Conservation (phyloP, 2,888 invertebrate species). For the Liodrosophila aerea region DNA sequence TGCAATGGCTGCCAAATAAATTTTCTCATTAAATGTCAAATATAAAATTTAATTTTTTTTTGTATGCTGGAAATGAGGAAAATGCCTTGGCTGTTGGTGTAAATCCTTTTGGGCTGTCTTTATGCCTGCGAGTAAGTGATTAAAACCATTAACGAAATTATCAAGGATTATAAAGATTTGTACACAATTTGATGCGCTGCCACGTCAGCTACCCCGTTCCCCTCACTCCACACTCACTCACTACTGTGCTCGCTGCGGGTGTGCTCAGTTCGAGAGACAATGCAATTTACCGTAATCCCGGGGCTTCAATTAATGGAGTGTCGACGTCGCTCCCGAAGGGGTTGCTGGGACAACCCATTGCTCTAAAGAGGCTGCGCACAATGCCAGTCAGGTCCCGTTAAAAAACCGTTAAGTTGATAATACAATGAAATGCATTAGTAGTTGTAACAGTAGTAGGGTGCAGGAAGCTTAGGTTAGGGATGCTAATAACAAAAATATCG, state of each 20-base stretch:
- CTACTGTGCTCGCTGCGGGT: slow-evolving; percentile 45
- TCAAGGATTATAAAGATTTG: slow-evolving; percentile 81
- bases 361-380: slow-evolving; percentile 23
- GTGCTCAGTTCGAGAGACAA: slow-evolving; percentile 72
- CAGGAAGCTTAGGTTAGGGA: too few species aligned
- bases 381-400: slow-evolving; percentile 17
- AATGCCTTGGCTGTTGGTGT: slow-evolving; percentile 10
- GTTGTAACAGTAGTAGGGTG: neutral
- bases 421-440: slow-evolving; percentile 44
- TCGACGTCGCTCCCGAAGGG: slow-evolving; percentile 53
- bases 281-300: slow-evolving; percentile 80
- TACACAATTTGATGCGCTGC: slow-evolving; percentile 66
- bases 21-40: slow-evolving; percentile 41
- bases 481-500: neutral
- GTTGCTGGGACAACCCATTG: slow-evolving; percentile 46
- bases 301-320: slow-evolving; percentile 81
- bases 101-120: slow-evolving; percentile 24
- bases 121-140: slow-evolving; percentile 71
- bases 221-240: neutral
- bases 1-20: slow-evolving; percentile 62
- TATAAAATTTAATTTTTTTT: slow-evolving; percentile 1
- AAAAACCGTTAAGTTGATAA: slow-evolving; percentile 42
- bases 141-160: slow-evolving; percentile 82
- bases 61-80: too few species aligned
- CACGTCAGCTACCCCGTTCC: slow-evolving; percentile 28